phyloP scores from a whole-genome alignment of 1,140 invertebrate genomes.

The Leguminivora glycinivorella region DNA sequence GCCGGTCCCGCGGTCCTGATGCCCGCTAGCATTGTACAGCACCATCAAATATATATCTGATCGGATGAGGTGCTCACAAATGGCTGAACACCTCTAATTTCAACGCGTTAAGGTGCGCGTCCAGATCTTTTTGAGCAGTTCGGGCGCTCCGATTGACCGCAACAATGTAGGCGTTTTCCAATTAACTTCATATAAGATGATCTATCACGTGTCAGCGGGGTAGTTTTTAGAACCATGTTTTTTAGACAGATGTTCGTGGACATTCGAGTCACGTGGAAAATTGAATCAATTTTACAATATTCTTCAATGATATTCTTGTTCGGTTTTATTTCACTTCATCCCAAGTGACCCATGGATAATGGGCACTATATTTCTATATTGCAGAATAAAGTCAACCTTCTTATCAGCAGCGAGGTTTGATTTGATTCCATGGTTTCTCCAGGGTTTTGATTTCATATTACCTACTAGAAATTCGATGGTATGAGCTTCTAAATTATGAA shows the following conservation, averaged over 20 bases:
- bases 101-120: too few relatives aligned
- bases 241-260: not conserved
- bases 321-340: not conserved
- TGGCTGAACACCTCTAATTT: too few relatives aligned
- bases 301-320: not conserved
- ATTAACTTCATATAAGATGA: slow-evolving; percentile 14
- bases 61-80: too few relatives aligned
- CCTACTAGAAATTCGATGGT: not conserved
- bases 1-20: slow-evolving; percentile 47
- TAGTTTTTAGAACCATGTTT: not conserved
- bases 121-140: too few relatives aligned
- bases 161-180: slow-evolving; percentile 16
- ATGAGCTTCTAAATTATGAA: not conserved
- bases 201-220: slow-evolving; percentile 13
- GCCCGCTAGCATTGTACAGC: slow-evolving; percentile 18
- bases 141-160: too few relatives aligned
- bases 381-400: too few relatives aligned
- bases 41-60: too few relatives aligned
- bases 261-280: not conserved
- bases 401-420: not conserved
- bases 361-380: too few relatives aligned
- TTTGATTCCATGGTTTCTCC: not conserved
- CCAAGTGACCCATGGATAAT: not conserved
- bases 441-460: not conserved
- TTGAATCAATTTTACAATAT: not conserved